Percentiles rank a stretch among this genome's conserved stretches.
Conservation (phyloP, 2,888 invertebrate species). For the Volucella inflata region DNA sequence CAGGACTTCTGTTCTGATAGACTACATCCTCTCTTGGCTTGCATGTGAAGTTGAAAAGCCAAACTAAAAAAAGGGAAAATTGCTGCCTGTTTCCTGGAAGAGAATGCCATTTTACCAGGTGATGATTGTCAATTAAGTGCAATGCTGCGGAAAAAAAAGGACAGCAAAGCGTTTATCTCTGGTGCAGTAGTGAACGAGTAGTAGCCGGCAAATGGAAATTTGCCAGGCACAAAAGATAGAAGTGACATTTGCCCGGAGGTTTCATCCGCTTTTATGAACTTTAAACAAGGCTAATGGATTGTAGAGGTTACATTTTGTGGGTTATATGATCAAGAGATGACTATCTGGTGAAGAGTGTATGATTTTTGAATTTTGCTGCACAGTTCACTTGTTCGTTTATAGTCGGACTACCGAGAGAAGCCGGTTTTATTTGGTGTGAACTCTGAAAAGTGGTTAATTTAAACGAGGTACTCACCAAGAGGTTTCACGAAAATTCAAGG, state of each 20-base stretch:
- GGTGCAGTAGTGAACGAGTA: neutral
- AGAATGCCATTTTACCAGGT: conserved; percentile 35
- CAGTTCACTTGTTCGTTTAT: no score
- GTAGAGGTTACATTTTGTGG: conserved; percentile 14
- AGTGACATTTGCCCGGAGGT: conserved; percentile 20
- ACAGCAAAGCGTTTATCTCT: conserved; percentile 12
- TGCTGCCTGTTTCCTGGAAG: conserved; percentile 39
- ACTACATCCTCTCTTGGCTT: conserved; percentile 18
- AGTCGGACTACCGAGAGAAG: no score
- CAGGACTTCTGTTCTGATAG: conserved; percentile 18
- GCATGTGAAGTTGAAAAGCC: neutral
- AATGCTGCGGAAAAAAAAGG: conserved; percentile 16
- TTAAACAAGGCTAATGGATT: conserved; percentile 50
- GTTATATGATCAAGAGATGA: conserved; percentile 8
- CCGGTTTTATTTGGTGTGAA: no score
- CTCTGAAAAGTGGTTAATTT: no score
- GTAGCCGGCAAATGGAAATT: conserved; percentile 28
- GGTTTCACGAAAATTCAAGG: no score
- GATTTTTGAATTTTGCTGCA: neutral
- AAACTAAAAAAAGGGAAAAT: conserved; percentile 1
- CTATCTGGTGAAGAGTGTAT: neutral
- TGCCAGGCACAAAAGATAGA: conserved; percentile 4
- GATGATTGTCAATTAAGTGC: conserved; percentile 60
- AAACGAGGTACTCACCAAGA: no score
- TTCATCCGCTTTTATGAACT: conserved; percentile 40